A percentile compares a stretch with the other conserved stretches of the same genome.
These are phyloP conservation scores for Montipora capitata DNA, from an alignment of 92 coral and sea anemone species.

Conservation along the genomic window DNA sequence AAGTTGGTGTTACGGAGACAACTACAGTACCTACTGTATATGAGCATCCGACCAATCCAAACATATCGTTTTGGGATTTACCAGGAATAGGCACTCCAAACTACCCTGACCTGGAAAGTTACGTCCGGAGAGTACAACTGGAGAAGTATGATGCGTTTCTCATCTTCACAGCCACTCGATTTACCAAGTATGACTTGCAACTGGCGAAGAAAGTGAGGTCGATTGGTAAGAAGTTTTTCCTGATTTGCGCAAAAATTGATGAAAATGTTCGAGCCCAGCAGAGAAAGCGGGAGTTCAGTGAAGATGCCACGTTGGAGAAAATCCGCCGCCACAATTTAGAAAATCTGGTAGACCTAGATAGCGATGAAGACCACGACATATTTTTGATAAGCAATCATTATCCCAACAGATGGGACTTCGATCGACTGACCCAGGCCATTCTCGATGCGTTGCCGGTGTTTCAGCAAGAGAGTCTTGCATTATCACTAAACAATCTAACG, in stretches of 20 bases:
- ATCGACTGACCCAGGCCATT: conserved; percentile 66
- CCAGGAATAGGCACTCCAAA: conserved; percentile 70
- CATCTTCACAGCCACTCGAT: conserved; percentile 41
- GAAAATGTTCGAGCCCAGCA: conserved; percentile 23
- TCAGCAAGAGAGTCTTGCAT: conserved; percentile 52
- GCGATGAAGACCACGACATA: conserved; percentile 7
- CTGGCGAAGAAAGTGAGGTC: conserved; percentile 43
- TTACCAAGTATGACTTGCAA: conserved; percentile 47
- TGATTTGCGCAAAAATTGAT: conserved; percentile 59
- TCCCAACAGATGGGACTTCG: conserved; percentile 70
- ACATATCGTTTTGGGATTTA: conserved; percentile 52
- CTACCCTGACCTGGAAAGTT: conserved; percentile 54
- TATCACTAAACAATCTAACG: conserved; percentile 38
- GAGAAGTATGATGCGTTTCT: conserved; percentile 61
- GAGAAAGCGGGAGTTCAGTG: conserved; percentile 44
- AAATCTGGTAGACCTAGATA: conserved; percentile 15
- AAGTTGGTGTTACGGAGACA: conserved; percentile 36
- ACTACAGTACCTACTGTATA: conserved; percentile 25
- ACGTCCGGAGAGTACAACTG: conserved; percentile 18
- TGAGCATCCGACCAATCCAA: conserved; percentile 33
- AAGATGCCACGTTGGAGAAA: conserved; percentile 28
- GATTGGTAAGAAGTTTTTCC: conserved; percentile 40
- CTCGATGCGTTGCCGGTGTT: conserved; percentile 46
- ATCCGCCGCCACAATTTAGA: conserved; percentile 26
- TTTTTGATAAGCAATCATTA: conserved; percentile 68